These are phyloP conservation scores for Smittia sp. DNA, from an alignment of 2,888 invertebrate genomes.

Conservation along the genomic window DNA sequence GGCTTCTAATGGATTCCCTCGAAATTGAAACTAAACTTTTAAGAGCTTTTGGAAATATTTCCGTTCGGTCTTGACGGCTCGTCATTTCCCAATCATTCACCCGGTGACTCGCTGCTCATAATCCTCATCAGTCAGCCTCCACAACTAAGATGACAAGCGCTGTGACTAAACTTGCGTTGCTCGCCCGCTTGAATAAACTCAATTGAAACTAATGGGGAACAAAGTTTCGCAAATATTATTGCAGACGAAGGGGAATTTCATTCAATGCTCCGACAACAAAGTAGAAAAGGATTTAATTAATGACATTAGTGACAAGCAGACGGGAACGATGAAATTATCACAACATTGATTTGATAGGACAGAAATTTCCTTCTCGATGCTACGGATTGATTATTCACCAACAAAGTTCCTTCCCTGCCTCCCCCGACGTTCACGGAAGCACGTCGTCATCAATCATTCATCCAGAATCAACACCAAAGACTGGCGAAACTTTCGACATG, in stretches of 20 bases:
- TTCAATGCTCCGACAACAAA: neutral
- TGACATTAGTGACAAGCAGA: conserved; percentile 22
- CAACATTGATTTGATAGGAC: conserved; percentile 30
- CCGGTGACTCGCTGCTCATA: too few relatives aligned
- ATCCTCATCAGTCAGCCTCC: too few relatives aligned
- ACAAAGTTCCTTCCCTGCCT: neutral
- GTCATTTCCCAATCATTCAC: too few relatives aligned
- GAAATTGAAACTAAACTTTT: too few relatives aligned
- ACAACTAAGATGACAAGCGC: too few relatives aligned
- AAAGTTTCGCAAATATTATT: neutral
- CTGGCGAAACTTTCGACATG: conserved; percentile 39
- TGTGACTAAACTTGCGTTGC: neutral
- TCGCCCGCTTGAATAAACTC: too few relatives aligned
- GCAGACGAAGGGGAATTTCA: neutral
- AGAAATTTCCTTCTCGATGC: conserved; percentile 26
- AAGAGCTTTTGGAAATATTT: too few relatives aligned
- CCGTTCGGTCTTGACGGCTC: too few relatives aligned
- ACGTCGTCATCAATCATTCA: conserved; percentile 40
- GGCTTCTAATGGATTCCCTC: too few relatives aligned
- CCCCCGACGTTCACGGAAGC: neutral
- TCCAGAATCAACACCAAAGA: conserved; percentile 29
- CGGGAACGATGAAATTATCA: neutral
- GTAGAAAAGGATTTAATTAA: conserved; percentile 27
- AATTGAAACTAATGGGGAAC: neutral
- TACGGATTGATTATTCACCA: conserved; percentile 5